Base-by-base conservation (phyloP, 2,113 vertebrate species). In the Peromyscus leucopus region DNA sequence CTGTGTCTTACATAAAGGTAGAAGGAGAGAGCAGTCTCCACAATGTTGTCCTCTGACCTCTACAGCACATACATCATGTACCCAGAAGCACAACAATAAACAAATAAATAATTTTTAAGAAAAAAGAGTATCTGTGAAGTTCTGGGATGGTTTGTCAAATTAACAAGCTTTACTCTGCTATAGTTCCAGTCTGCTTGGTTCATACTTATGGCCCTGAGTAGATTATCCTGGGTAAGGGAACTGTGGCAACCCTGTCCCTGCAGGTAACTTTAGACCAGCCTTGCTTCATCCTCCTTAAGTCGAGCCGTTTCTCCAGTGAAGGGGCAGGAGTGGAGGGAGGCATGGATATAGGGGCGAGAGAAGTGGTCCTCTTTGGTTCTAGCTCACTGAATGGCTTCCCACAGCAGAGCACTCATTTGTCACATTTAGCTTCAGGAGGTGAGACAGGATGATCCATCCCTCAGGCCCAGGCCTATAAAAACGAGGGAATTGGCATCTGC, bases 401-500 rank as follows among this genome's bases (percentile, higher is more conserved):
- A 84, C 39, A 15, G 51, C 83, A 63, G 69, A 96, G 88, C 71
- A 46, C 79, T 94, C 75, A 80, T 97, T 97, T 95, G 94, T 96
- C 87, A 96, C 89, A 84, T 96, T 96, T 87, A 95, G 42, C 93
- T 95, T 97, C 48, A 67, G 97, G 85, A 97, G 94, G 67, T 87
- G 39, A 96, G 82, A 89, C 94, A 91, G 63, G 59, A 88, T 95
- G 92, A 96, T 96, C 96, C 92, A 95, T 89, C 91, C 91, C 94
- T 93, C 74, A 91, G 95, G 72, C 97, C 75, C 2, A 11, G 91
- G 51, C 93, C 97, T 90, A 71, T 95, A 96, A 96, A 97, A 97
- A 80, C 78, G 63, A 91, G 94, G 67, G 78, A 93, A 96, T 91
- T 97, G 91, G 78, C 95, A 96, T 93, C 89, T 92, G 83, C 87